Conservation (phyloP, 2,797 vertebrate species). For the Centroberyx gerrardi region DNA sequence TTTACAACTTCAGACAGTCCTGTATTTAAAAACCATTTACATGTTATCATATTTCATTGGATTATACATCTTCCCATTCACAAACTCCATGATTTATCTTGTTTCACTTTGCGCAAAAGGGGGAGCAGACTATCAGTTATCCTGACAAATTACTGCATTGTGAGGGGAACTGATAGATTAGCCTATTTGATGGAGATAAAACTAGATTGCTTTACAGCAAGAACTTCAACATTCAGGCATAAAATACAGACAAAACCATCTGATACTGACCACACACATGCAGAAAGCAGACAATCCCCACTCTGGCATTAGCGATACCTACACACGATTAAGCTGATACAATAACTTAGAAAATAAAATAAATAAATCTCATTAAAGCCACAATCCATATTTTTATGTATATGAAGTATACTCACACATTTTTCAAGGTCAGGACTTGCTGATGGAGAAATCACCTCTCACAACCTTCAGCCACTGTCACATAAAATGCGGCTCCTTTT, state of each 20-base stretch:
- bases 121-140: background rate
- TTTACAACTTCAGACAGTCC: background rate
- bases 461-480: background rate
- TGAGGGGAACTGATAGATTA: background rate
- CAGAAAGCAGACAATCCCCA: conserved; percentile 28
- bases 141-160: conserved; percentile 1
- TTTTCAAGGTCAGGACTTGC: background rate
- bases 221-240: conserved; percentile 21
- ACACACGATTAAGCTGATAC: background rate
- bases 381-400: conserved; percentile 2
- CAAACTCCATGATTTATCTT: background rate
- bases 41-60: background rate
- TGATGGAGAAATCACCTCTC: background rate
- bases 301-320: conserved; percentile 4
- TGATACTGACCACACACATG: conserved; percentile 40
- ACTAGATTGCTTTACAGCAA: conserved; percentile 17
- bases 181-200: conserved; percentile 9
- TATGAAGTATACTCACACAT: background rate
- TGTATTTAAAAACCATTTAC: background rate
- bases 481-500: background rate
- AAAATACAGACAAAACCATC: conserved; percentile 36
- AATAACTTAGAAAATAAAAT: conserved; percentile 8
- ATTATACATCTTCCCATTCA: background rate
- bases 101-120: too few relatives aligned
- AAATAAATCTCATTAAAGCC: conserved; percentile 39